These are phyloP conservation scores for Lepidocyrtoides sp. DNA, from an alignment of 2,888 invertebrate genomes.

Conservation along the genomic window DNA sequence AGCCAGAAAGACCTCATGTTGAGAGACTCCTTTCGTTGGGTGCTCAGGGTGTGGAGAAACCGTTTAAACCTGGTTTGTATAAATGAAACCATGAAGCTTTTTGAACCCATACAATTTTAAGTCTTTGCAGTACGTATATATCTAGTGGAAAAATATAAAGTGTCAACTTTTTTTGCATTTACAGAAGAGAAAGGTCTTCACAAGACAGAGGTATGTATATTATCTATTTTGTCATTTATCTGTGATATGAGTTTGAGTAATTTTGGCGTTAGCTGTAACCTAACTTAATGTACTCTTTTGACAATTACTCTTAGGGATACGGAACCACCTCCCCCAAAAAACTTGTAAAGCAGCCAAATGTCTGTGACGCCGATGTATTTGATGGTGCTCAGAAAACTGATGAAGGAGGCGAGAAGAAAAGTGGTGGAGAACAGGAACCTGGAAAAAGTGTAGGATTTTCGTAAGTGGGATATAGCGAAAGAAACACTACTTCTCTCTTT, in stretches of 20 bases:
- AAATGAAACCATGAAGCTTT: background rate
- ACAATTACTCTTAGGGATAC: constrained; percentile 21
- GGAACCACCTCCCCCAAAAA: constrained; percentile 83
- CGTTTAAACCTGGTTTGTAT: constrained; percentile 50
- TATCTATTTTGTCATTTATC: background rate
- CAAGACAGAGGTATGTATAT: constrained; percentile 78
- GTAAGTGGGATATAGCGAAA: constrained; percentile 54
- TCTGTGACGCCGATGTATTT: constrained; percentile 83
- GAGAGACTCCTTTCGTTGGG: constrained; percentile 84
- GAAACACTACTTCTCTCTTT: too few species aligned
- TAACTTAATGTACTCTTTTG: too few species aligned
- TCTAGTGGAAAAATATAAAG: background rate
- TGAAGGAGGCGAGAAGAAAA: constrained; percentile 33
- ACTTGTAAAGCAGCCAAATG: constrained; percentile 83
- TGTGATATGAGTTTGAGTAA: too few species aligned
- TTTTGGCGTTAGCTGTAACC: too few species aligned
- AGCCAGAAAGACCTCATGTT: constrained; percentile 82
- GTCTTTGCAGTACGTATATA: too few species aligned
- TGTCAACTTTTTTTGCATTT: background rate
- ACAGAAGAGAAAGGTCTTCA: constrained; percentile 82
- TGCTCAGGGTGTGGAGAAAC: constrained; percentile 48
- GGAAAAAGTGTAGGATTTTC: constrained; percentile 83
- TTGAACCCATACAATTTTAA: too few species aligned
- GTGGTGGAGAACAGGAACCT: constrained; percentile 50
- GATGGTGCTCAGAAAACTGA: constrained; percentile 70